Base-by-base conservation (phyloP, 2,888 invertebrate species). In the Rhagonycha fulva region DNA sequence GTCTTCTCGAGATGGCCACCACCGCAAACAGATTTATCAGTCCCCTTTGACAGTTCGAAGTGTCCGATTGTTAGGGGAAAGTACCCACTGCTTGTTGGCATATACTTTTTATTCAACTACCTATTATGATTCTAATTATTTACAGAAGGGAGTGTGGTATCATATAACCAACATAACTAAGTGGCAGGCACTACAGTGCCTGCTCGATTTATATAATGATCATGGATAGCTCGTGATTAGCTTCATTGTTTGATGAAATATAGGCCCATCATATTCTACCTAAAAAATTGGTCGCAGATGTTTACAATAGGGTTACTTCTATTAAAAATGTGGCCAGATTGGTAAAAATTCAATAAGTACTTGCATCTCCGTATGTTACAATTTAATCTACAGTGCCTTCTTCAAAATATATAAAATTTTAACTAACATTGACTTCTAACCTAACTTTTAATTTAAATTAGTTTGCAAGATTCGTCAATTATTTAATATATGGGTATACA, bases 51-150 rank as follows among this genome's bases (percentile, higher is more conserved):
- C 87, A 87, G 86, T 83, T 82, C 81, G 82, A 83, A 86, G 85
- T 85, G 85, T 85, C 84, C 85, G 83, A 82, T 82, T 77, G 80
- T 80, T 82, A 83, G 84, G 83, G 83, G 83, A 81, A 82, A 82
- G 79, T 79, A 84, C 85, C 84, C 84, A 82, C 79, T 80, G 85
- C 83, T 86, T 87, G 86, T 87, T 87, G 86, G 83, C 83, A 83
- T 84, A 85, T 85, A 85, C 85, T 87, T 87, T 87, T 87, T 87
- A 86, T 87, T 85, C 86, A 83, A 83, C 87, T 85, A 88, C 88
- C 87, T 85, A 88, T 88, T 88, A 88, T 88, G 86, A 87, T 87
- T 87, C 87, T 88, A 88, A 88, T 88, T 88, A 88, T 88, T 86
- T 85, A 84, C 85, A 66, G 63, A 66, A 26, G 84, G 84, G 84